These are phyloP conservation scores for Hippocampus comes DNA, from an alignment of 2,113 vertebrate species.

Conservation along the genomic window DNA sequence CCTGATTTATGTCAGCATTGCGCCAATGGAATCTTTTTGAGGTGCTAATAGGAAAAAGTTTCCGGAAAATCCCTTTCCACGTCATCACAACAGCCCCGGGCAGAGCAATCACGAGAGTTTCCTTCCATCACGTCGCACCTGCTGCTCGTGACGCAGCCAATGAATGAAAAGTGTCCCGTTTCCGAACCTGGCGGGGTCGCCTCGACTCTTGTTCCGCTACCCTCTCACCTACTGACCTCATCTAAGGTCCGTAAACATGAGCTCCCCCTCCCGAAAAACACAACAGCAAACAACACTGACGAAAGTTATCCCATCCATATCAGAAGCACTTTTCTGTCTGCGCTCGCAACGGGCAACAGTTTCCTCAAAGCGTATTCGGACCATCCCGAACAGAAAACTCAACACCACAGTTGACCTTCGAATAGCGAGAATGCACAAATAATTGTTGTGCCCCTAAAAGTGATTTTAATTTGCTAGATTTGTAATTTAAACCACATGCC, in stretches of 20 bases:
- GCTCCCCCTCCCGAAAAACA: background rate
- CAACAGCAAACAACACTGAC: background rate
- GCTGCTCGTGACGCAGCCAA: background rate
- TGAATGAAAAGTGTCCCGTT: background rate
- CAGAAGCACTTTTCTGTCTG: background rate
- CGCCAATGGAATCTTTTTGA: background rate
- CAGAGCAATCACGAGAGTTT: background rate
- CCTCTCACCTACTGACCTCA: slow-evolving; percentile 42
- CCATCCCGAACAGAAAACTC: too few relatives aligned
- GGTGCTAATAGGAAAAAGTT: background rate
- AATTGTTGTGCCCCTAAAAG: too few relatives aligned
- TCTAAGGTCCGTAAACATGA: slow-evolving; percentile 26
- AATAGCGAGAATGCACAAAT: too few relatives aligned
- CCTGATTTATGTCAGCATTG: background rate
- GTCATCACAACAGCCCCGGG: background rate
- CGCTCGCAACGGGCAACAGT: background rate
- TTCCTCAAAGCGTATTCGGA: background rate
- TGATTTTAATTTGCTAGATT: too few relatives aligned
- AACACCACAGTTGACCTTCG: too few relatives aligned
- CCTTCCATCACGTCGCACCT: background rate
- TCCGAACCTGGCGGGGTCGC: slow-evolving; percentile 11
- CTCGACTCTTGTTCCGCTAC: slow-evolving; percentile 12
- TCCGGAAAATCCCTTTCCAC: background rate
- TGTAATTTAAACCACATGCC: too few relatives aligned
- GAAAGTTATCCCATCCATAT: background rate